phyloP scores from a whole-genome alignment of 1,140 invertebrate genomes.

The Cherax quadricarinatus region DNA sequence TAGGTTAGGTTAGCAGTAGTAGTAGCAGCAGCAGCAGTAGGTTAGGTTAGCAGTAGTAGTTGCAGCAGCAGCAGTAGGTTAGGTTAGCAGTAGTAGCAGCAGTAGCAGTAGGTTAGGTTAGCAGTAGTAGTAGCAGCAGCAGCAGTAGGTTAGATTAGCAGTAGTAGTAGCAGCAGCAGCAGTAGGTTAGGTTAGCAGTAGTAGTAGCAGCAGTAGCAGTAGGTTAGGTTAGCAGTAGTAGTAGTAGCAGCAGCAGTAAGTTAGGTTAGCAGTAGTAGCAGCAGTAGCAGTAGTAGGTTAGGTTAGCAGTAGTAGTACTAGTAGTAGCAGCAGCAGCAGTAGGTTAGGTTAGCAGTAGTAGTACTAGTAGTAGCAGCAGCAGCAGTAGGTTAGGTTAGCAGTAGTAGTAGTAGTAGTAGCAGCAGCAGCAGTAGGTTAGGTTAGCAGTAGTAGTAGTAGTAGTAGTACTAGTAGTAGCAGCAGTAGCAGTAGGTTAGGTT shows the following conservation, averaged over 20 bases:
- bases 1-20: too few relatives aligned
- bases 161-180: background rate
- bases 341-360: too few relatives aligned
- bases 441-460: background rate
- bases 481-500: background rate
- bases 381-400: background rate
- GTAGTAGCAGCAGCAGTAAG: background rate
- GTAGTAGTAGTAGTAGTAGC: background rate
- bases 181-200: background rate
- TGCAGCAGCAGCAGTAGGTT: background rate
- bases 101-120: background rate
- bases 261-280: background rate
- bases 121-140: background rate
- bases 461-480: background rate
- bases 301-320: too few relatives aligned
- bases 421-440: background rate
- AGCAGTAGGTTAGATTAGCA: background rate
- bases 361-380: background rate
- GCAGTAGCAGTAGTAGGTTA: background rate
- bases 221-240: background rate
- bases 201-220: background rate
- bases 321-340: too few relatives aligned
- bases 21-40: too few relatives aligned
- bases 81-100: background rate
- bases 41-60: too few relatives aligned